Evolutionary conservation across 2,797 vertebrate genomes (phyloP).

Genomic region (Microcaecilia unicolor): DNA sequence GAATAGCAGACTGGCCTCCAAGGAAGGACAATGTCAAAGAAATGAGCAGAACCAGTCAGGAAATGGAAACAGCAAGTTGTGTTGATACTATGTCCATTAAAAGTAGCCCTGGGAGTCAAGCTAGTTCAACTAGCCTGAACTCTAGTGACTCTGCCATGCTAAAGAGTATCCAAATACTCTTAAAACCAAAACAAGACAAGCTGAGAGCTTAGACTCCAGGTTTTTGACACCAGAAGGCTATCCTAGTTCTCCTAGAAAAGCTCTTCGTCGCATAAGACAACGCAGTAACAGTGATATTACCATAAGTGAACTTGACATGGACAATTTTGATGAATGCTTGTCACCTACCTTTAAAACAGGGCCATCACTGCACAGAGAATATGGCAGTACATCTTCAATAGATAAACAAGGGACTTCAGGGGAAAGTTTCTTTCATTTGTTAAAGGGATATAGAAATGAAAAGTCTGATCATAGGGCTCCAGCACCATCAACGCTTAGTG

Average conservation of each 20-base stretch:
- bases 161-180: conserved; percentile 85
- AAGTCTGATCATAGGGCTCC: conserved; percentile 76
- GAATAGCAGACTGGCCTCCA: conserved; percentile 94
- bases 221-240: conserved; percentile 77
- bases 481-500: conserved; percentile 73
- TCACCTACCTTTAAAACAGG: conserved; percentile 81
- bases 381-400: conserved; percentile 94
- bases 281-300: conserved; percentile 96
- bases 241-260: conserved; percentile 63
- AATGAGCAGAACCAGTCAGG: conserved; percentile 59
- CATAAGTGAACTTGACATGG: conserved; percentile 89
- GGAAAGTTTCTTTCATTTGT: conserved; percentile 86
- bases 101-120: conserved; percentile 69
- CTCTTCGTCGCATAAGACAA: conserved; percentile 77
- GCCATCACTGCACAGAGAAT: conserved; percentile 85
- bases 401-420: conserved; percentile 87
- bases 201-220: conserved; percentile 70
- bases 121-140: conserved; percentile 75
- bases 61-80: conserved; percentile 61
- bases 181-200: conserved; percentile 67
- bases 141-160: conserved; percentile 87
- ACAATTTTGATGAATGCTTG: conserved; percentile 86
- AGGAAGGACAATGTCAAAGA: conserved; percentile 78
- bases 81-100: conserved; percentile 67
- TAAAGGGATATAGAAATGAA: conserved; percentile 83